phyloP scores from a whole-genome alignment of 2,113 vertebrate species.

The Gallinago media region DNA sequence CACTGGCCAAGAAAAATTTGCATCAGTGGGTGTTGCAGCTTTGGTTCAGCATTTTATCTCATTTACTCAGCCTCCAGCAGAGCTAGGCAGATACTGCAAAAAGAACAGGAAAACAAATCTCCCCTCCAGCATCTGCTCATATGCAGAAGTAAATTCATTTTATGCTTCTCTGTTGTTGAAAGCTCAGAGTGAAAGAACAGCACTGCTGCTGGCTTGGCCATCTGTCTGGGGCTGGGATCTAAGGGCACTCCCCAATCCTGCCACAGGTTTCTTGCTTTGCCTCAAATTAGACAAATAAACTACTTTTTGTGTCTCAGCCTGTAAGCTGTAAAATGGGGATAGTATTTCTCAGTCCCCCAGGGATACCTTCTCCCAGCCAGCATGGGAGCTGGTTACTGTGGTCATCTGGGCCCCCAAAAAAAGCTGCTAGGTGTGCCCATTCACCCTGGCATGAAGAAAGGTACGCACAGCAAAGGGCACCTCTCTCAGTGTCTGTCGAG shows the following conservation, averaged over 20 bases:
- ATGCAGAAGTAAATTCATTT: constrained; percentile 51
- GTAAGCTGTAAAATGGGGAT: background rate
- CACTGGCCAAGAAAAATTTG: constrained; percentile 47
- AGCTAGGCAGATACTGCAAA: constrained; percentile 30
- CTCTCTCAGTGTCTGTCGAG: background rate
- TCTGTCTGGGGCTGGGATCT: constrained; percentile 8
- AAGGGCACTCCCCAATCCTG: background rate
- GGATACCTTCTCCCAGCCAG: background rate
- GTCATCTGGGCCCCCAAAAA: background rate
- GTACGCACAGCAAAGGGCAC: background rate
- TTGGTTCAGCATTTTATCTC: constrained; percentile 57
- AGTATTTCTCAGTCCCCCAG: background rate
- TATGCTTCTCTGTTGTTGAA: background rate
- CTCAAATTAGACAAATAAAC: constrained; percentile 3
- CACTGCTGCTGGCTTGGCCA: constrained; percentile 20
- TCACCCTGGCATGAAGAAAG: background rate
- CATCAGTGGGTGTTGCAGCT: constrained; percentile 50
- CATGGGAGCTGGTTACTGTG: background rate
- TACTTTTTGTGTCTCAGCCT: background rate
- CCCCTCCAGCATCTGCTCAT: constrained; percentile 46
- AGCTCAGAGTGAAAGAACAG: constrained; percentile 23
- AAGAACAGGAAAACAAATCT: constrained; percentile 46
- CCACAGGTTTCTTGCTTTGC: background rate
- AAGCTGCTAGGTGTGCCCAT: background rate
- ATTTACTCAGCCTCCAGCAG: constrained; percentile 47